phyloP scores from a whole-genome alignment of 1,140 invertebrate species.

The Trigoniulus corallinus region DNA sequence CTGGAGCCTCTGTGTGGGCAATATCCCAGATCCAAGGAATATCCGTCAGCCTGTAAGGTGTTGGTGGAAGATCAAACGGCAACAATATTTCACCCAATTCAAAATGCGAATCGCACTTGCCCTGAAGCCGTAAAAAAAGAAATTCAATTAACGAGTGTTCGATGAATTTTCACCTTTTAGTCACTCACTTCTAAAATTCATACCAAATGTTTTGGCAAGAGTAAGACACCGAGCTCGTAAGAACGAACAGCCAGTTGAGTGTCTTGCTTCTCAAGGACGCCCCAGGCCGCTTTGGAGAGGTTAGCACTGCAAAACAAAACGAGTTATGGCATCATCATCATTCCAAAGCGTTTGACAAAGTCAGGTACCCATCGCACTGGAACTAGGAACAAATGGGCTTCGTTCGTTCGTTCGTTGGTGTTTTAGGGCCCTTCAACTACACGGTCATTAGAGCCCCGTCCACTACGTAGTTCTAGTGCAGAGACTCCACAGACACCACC shows the following conservation, averaged over 20 bases:
- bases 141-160: neutral
- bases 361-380: too few relatives aligned
- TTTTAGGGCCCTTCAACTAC: too few relatives aligned
- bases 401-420: too few relatives aligned
- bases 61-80: constrained; percentile 61
- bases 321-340: too few relatives aligned
- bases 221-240: constrained; percentile 81
- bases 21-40: constrained; percentile 31
- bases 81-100: constrained; percentile 36
- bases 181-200: constrained; percentile 23
- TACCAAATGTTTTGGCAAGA: constrained; percentile 68
- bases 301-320: constrained; percentile 50
- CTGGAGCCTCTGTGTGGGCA: constrained; percentile 1
- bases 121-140: neutral
- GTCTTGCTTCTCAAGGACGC: constrained; percentile 45
- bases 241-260: constrained; percentile 55
- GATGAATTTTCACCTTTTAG: neutral
- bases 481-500: too few relatives aligned
- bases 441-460: too few relatives aligned
- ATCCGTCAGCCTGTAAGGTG: constrained; percentile 41
- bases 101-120: neutral
- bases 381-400: too few relatives aligned
- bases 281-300: constrained; percentile 91
- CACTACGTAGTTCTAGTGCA: too few relatives aligned
- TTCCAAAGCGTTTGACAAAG: too few relatives aligned